Evolutionary conservation across 2,888 invertebrate species (phyloP).

Genomic region (Pollenia angustigena): DNA sequence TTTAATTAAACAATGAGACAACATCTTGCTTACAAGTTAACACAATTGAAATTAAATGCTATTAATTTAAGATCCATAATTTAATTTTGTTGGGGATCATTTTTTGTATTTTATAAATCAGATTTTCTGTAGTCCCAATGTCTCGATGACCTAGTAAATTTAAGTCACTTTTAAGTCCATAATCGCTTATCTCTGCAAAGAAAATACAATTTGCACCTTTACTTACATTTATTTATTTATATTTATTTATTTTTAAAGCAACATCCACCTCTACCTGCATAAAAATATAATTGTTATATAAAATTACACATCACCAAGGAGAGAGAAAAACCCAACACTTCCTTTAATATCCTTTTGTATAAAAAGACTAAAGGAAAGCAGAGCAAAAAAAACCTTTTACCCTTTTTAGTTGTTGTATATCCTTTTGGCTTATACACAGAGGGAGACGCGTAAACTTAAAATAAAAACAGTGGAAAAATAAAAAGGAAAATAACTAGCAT

Average conservation of each 20-base stretch:
- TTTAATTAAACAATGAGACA: too few species aligned
- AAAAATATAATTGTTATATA: constrained; percentile 7
- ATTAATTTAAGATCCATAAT: too few species aligned
- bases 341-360: constrained; percentile 61
- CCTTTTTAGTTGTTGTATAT: constrained; percentile 62
- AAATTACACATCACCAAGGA: constrained; percentile 5
- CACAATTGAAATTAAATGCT: too few species aligned
- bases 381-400: constrained; percentile 43
- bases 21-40: too few species aligned
- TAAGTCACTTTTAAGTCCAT: neutral
- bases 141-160: too few species aligned
- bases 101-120: too few species aligned
- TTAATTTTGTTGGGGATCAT: accelerated
- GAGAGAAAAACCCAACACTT: constrained; percentile 52
- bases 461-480: constrained; percentile 17
- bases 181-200: neutral
- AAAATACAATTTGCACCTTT: constrained; percentile 40
- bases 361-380: constrained; percentile 19
- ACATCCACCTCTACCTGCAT: neutral
- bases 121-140: too few species aligned
- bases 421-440: constrained; percentile 64
- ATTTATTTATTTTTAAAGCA: neutral
- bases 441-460: constrained; percentile 50
- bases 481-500: constrained; percentile 71
- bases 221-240: constrained; percentile 1